Percentiles rank a stretch among this genome's conserved stretches.
These are phyloP conservation scores for Chloroceryle inda DNA, from an alignment of 2,797 vertebrate species.

Conservation along the genomic window DNA sequence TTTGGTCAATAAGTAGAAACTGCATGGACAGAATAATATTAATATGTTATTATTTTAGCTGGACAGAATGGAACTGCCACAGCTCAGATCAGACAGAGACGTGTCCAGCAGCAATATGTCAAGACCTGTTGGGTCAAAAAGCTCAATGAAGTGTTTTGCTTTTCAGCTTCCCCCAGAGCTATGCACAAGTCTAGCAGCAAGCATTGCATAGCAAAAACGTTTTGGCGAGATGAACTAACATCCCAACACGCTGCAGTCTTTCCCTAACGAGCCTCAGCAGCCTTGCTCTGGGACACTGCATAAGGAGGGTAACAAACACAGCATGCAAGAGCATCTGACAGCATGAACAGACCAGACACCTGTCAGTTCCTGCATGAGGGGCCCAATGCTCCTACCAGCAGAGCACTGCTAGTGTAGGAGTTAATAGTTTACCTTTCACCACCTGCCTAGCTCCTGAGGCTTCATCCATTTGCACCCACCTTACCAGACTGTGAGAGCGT, in stretches of 20 bases:
- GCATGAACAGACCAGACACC: neutral
- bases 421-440: neutral
- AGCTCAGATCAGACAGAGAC: neutral
- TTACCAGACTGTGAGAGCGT: neutral
- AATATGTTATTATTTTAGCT: neutral
- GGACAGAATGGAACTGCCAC: neutral
- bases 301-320: neutral
- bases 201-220: neutral
- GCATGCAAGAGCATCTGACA: neutral
- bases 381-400: neutral
- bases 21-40: neutral
- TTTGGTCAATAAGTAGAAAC: neutral
- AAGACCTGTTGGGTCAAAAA: conserved; percentile 18
- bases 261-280: neutral
- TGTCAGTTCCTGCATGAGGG: neutral
- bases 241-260: neutral
- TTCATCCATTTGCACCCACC: neutral
- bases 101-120: neutral
- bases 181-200: neutral
- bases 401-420: neutral
- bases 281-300: neutral
- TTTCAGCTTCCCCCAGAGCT: neutral
- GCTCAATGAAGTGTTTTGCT: neutral
- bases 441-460: neutral
- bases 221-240: neutral